These are phyloP conservation scores for Leptinotarsa haldemani DNA, from an alignment of 2,888 invertebrate genomes.

Conservation along the genomic window DNA sequence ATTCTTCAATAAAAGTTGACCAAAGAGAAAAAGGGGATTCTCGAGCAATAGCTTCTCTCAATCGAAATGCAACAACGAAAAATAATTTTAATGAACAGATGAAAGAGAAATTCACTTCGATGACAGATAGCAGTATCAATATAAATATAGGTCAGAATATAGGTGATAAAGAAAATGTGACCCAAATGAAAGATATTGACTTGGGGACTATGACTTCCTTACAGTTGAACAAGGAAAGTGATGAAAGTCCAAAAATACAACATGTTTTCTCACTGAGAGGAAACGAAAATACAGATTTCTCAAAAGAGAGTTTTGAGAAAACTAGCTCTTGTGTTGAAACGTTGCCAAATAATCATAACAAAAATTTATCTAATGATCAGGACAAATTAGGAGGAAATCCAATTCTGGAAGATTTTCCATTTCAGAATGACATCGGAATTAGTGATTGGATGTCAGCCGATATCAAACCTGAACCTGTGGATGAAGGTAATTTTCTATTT, in stretches of 20 bases:
- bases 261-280: neutral
- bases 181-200: neutral
- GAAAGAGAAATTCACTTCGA: neutral
- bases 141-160: neutral
- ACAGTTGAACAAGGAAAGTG: neutral
- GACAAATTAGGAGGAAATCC: neutral
- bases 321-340: neutral
- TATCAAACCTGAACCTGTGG: slow-evolving; percentile 2
- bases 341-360: neutral
- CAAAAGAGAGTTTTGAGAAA: neutral
- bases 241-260: neutral
- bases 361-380: neutral
- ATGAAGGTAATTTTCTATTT: slow-evolving; percentile 1
- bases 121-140: neutral
- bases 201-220: neutral
- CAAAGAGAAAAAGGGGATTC: neutral
- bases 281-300: neutral
- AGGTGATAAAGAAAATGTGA: neutral
- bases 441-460: slow-evolving; percentile 2
- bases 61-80: neutral
- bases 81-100: neutral
- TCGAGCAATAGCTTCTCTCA: neutral
- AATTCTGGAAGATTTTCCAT: neutral
- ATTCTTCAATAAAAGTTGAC: neutral
- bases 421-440: neutral